A percentile compares a stretch with the other conserved stretches of the same genome.
Evolutionary conservation across 2,888 invertebrate genomes (phyloP).

Genomic region (Mongoloraphidia duomilia): DNA sequence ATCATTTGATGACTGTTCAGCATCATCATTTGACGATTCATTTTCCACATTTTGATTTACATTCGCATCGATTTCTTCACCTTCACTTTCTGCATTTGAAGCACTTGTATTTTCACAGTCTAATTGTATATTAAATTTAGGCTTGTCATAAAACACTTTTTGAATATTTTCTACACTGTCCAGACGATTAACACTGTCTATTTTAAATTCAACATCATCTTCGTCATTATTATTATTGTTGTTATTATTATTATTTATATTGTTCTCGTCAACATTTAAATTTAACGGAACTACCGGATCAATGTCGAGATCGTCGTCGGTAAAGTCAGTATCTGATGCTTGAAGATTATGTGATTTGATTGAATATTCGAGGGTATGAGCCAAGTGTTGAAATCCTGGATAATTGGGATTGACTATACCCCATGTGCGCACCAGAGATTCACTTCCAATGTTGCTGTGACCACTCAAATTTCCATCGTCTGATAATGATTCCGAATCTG

Average conservation of each 20-base stretch:
- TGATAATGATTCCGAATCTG: constrained; percentile 32
- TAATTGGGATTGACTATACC: constrained; percentile 76
- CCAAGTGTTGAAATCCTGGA: constrained; percentile 70
- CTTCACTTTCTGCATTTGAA: too few species aligned
- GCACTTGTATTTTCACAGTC: constrained; percentile 17
- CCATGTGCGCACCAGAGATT: constrained; percentile 31
- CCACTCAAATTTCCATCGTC: constrained; percentile 29
- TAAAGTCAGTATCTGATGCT: constrained; percentile 31
- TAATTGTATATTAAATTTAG: constrained; percentile 36
- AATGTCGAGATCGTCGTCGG: constrained; percentile 31
- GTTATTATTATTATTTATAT: constrained; percentile 31
- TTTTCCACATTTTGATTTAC: too few species aligned
- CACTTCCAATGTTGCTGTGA: constrained; percentile 19
- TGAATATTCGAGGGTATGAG: constrained; percentile 44
- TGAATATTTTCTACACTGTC: constrained; percentile 35
- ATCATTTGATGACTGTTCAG: not conserved
- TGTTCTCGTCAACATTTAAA: not conserved
- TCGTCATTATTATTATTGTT: constrained; percentile 24
- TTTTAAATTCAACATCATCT: constrained; percentile 18
- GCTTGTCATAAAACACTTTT: constrained; percentile 41
- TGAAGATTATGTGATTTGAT: constrained; percentile 23
- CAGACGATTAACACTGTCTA: constrained; percentile 35
- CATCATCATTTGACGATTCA: too few species aligned
- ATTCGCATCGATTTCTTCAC: too few species aligned
- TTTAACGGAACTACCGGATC: not conserved